Evolutionary conservation across 2,888 invertebrate species (phyloP), one percentile per base, ranked within the genome.

Genomic region (Altica lythri): DNA sequence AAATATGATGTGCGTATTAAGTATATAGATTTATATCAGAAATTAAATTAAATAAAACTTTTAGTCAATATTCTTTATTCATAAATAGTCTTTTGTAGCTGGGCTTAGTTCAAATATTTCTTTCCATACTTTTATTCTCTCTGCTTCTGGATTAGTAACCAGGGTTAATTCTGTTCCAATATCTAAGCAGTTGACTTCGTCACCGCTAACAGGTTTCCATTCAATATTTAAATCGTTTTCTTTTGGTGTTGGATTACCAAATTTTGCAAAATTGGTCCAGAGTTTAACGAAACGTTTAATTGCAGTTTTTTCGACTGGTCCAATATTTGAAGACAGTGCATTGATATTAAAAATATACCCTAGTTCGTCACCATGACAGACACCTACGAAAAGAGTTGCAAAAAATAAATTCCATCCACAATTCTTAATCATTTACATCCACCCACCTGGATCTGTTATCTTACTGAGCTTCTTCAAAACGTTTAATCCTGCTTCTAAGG

Each of bases 241-340:
- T 9, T 55, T 22, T 3, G 65, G 62, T 9, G 61, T 64, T 4
- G 68, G 68, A 53, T 67, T 57, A 3, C 63, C 60, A 30, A 16
- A 58, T 56, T 56, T 64, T 4, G 70, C 71, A 50, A 72, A 72
- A 57, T 70, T 69, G 1, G 68, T 64, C 72, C 72, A 72, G 3
- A 72, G 37, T 43, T 60, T 65, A 2, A 66, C 53, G 44, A 71
- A 59, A 13, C 66, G 45, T 48, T 59, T 57, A 14, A 69, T 48
- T 8, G 56, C 52, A 4, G 59, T 51, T 16, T 16, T 46, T 16
- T 43, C 57, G n/a, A 17, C 8, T 18, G 10, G 14, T 1, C 53
- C 53, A 25, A 22, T 53, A 1, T 22, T 4, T 6, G 42, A 13
- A 2, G 9, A n/a, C 2, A 9, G 46, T 10, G 1, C 8, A 4